Evolutionary conservation across 1,140 invertebrate genomes (phyloP).

Genomic region (Cyclina sinensis): DNA sequence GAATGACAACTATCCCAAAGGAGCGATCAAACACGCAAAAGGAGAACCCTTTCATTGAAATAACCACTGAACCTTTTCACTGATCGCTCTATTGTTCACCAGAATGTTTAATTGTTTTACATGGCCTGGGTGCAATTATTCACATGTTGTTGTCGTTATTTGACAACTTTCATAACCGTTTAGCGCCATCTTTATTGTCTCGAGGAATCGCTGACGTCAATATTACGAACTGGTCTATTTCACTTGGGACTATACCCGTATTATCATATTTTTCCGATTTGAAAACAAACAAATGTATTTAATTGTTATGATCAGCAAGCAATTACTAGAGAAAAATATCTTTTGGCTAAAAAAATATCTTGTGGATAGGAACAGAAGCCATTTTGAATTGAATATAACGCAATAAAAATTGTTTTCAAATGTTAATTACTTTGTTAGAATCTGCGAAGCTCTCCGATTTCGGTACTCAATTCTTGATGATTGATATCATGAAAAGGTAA

Average conservation of each 20-base stretch:
- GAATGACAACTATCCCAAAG: conserved; percentile 50
- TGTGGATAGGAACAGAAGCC: no score
- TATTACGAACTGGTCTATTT: not conserved
- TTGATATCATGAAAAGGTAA: no score
- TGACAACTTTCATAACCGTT: conserved; percentile 58
- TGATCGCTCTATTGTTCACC: conserved; percentile 17
- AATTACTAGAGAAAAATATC: conserved; percentile 33
- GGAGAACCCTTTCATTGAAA: conserved; percentile 54
- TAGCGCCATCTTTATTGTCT: conserved; percentile 39
- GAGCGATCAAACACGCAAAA: conserved; percentile 45
- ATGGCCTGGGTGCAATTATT: conserved; percentile 47
- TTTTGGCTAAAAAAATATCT: not conserved
- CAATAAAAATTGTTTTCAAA: no score
- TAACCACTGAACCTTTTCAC: conserved; percentile 54
- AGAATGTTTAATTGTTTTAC: conserved; percentile 59
- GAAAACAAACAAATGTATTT: conserved; percentile 22
- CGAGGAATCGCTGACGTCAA: conserved; percentile 20
- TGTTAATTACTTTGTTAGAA: no score
- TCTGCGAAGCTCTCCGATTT: no score
- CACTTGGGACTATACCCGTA: conserved; percentile 32
- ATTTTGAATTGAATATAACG: no score
- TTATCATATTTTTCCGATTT: conserved; percentile 35
- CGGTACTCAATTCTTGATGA: no score
- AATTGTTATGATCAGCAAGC: not conserved
- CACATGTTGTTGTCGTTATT: conserved; percentile 11